Evolutionary conservation across 2,797 vertebrate genomes (phyloP).

Genomic region (Leuciscus waleckii): DNA sequence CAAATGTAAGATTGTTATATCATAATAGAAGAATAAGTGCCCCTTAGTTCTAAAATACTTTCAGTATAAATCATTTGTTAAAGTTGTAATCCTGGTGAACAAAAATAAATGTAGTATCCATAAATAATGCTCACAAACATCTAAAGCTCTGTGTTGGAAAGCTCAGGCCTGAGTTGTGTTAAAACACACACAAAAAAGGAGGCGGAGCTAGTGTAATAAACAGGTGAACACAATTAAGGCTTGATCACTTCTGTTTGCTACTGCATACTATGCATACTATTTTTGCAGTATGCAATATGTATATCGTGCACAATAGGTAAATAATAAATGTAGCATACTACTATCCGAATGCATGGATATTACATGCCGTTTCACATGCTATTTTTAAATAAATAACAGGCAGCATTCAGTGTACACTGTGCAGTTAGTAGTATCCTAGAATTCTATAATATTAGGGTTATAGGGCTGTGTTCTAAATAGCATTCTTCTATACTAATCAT

Average conservation of each 20-base stretch:
- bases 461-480: neutral
- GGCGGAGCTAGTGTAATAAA: neutral
- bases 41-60: too few relatives aligned
- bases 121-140: constrained; percentile 4
- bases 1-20: too few relatives aligned
- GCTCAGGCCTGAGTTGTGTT: neutral
- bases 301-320: neutral
- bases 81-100: constrained; percentile 87
- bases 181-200: neutral
- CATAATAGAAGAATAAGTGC: too few relatives aligned
- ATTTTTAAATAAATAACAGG: neutral
- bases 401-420: neutral
- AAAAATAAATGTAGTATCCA: constrained; percentile 44
- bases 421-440: neutral
- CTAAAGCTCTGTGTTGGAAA: neutral
- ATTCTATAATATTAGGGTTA: neutral
- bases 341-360: neutral
- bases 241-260: constrained; percentile 22
- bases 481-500: neutral
- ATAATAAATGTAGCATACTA: neutral
- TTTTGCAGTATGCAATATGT: neutral
- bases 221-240: constrained; percentile 40
- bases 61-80: too few relatives aligned
- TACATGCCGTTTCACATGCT: neutral
- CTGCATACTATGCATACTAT: neutral